These are phyloP conservation scores for Butorides virescens DNA, from an alignment of 2,113 vertebrate genomes.

Conservation along the genomic window DNA sequence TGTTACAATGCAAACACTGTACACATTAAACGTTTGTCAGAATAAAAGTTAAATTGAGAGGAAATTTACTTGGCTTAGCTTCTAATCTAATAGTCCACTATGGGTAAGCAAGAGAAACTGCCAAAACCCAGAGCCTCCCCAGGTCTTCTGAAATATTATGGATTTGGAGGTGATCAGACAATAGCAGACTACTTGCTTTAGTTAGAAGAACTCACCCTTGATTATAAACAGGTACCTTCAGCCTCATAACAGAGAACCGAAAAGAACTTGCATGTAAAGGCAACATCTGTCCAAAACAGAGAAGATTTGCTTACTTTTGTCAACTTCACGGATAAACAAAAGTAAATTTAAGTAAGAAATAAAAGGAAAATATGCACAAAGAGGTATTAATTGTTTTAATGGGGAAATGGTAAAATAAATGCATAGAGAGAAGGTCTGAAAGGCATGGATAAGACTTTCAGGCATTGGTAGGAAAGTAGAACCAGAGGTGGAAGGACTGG, in stretches of 20 bases:
- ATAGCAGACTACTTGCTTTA: not conserved
- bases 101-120: not conserved
- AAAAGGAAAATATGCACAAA: not conserved
- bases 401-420: not conserved
- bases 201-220: not conserved
- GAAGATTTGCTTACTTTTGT: not conserved
- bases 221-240: not conserved
- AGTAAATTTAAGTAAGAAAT: not conserved
- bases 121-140: not conserved
- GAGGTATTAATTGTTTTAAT: not conserved
- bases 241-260: not conserved
- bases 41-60: conserved; percentile 11
- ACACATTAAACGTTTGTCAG: not conserved
- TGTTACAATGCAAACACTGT: not conserved
- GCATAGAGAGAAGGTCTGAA: not conserved
- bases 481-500: not conserved
- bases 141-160: not conserved
- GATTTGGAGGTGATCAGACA: not conserved
- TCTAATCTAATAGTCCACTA: not conserved
- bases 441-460: not conserved
- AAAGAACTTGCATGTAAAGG: not conserved
- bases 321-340: not conserved
- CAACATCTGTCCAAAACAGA: not conserved
- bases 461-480: not conserved
- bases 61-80: not conserved